These are phyloP conservation scores for Eremophila alpestris DNA, from an alignment of 2,797 vertebrate species.

Conservation along the genomic window DNA sequence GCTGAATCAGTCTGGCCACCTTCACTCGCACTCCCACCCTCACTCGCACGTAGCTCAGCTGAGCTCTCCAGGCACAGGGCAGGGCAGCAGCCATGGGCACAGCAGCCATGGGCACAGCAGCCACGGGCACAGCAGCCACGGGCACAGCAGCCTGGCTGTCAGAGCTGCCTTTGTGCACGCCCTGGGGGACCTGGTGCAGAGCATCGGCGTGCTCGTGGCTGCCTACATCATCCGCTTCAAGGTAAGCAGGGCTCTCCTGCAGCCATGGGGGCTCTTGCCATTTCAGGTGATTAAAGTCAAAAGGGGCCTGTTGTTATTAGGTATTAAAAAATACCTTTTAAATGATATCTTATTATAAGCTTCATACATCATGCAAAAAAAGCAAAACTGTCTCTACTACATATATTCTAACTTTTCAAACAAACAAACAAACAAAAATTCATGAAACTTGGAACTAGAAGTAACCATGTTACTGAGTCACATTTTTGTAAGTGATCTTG, in stretches of 20 bases:
- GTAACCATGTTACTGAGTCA: not conserved
- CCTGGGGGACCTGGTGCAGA: slow-evolving; percentile 94
- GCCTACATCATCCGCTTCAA: slow-evolving; percentile 97
- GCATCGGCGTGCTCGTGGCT: slow-evolving; percentile 93
- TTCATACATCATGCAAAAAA: not conserved
- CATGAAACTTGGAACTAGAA: not conserved
- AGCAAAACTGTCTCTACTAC: not conserved
- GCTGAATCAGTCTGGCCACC: slow-evolving; percentile 92
- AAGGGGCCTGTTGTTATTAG: not conserved
- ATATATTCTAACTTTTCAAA: not conserved
- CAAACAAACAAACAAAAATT: not conserved
- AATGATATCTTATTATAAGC: not conserved
- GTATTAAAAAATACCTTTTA: not conserved
- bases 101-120: slow-evolving; percentile 79
- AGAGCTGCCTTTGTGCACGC: slow-evolving; percentile 96
- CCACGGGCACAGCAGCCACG: slow-evolving; percentile 35
- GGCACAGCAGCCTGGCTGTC: slow-evolving; percentile 87
- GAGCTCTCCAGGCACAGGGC: slow-evolving; percentile 23
- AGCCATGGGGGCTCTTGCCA: not conserved
- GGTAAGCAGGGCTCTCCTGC: slow-evolving; percentile 70
- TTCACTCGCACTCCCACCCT: slow-evolving; percentile 87
- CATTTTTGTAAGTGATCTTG: not conserved
- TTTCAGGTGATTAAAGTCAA: not conserved
- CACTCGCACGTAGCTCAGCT: slow-evolving; percentile 52
- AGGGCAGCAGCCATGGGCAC: slow-evolving; percentile 59